phyloP scores from a whole-genome alignment of 2,113 vertebrate genomes.

The Zeus faber region DNA sequence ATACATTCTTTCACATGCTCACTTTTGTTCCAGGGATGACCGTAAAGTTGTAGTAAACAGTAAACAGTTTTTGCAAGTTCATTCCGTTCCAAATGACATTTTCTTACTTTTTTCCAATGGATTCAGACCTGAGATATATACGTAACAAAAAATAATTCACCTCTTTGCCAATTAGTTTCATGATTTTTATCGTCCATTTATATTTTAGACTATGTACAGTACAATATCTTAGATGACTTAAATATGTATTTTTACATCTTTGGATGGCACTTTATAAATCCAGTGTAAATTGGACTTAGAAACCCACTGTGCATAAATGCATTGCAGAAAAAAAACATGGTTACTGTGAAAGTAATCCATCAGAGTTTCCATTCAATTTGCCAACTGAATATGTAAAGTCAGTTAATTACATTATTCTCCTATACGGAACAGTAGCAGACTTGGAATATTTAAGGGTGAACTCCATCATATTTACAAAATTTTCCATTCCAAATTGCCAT shows the following conservation, averaged over 20 bases:
- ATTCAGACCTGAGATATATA: neutral
- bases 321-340: neutral
- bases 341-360: neutral
- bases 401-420: conserved; percentile 1
- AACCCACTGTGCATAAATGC: too few species aligned
- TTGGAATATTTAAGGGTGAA: too few species aligned
- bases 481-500: conserved; percentile 29
- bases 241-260: too few species aligned
- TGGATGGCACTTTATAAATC: too few species aligned
- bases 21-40: neutral
- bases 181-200: too few species aligned
- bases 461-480: too few species aligned
- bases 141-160: too few species aligned
- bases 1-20: conserved; percentile 25
- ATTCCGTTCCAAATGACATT: neutral
- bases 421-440: neutral
- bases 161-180: too few species aligned
- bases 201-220: too few species aligned
- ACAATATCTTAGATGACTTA: too few species aligned
- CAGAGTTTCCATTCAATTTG: neutral
- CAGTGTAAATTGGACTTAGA: too few species aligned
- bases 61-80: neutral
- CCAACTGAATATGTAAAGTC: neutral
- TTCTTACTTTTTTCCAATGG: neutral
- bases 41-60: neutral